Evolutionary conservation across 2,113 vertebrate species (phyloP), one percentile per base, ranked within the genome.

Genomic region (Aplodontia rufa): DNA sequence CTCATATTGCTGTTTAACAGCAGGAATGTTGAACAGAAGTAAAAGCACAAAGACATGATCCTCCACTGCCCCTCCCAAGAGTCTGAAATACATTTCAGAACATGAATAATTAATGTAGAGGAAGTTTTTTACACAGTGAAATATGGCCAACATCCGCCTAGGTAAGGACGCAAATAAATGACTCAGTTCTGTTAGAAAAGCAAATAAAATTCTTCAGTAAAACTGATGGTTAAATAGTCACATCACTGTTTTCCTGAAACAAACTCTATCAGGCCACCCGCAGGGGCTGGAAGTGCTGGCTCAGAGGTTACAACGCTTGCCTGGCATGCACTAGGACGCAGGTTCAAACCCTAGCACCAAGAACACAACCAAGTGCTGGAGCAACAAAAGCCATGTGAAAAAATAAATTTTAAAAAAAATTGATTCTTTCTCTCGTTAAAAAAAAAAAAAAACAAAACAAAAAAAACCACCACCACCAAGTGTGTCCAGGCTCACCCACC

Each of bases 181-280:
- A 93, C 26, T 74, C 35, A 87, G 42, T 26, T 87, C 28, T 5
- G 22, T 93, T 75, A 85, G n/a, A 49, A 87, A 93, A 96, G 87
- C 42, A 66, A 87, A 81, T 75, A 28, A 49, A 72, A 72, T 79
- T n/a, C 28, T 51, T 60, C 8, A 7, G 4, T 80, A n/a, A 82
- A 95, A 88, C 87, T 92, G 14, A 75, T 94, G 51, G 32, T 94
- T 6, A 32, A 80, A 66, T 92, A 28, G 74, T 94, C 24, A 24
- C 16, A 19, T 62, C 22, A 40, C 51, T 75, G 58, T 74, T 92
- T 68, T 60, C 95, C 72, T 82, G 82, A 64, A 10, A 64, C 75
- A 9, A 75, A 40, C 60, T 79, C 0, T 60, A 66, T 35, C 2
- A 14, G n/a, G n/a, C n/a, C n/a, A n/a, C n/a, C n/a, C n/a, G n/a